Base-by-base conservation (phyloP, 2,797 vertebrate species). In the Enteromius anoplus region DNA sequence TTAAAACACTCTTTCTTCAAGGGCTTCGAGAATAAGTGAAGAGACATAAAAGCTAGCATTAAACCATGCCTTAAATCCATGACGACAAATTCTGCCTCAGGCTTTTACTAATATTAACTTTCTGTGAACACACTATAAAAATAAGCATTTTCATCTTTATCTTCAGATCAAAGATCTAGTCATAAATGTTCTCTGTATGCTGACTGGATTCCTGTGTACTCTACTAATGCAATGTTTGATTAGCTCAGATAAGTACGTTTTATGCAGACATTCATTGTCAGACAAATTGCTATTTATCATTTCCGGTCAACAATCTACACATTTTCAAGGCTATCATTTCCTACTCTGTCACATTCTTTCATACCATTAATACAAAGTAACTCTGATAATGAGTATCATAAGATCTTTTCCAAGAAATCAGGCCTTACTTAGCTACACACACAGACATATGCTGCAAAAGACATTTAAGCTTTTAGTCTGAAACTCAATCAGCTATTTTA, bases 1-100 rank as follows among this genome's bases (percentile, higher is more conserved):
- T 60, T 53, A 82, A 62, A 42, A 17, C 75, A 45, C 45, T 34
- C 73, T 37, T 55, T 82, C 55, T 53, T 70, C 15, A 37, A 71
- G 68, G 45, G 15, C 53, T 51, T 78, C 17, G 51, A 65, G 19
- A 81, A 72, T 47, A n/a, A 77, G 53, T 34, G 64, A 37, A 83
- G 45, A 85, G 29, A 55, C 47, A 69, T 64, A 23, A 80, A 81
- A 71, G 64, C 60, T 80, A 55, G 62, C 37, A 71, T 40, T 11
- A 62, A 82, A 80, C 73, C 19, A 58, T 69, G 64, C 76, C 10
- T 12, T 76, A 76, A 15, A 65, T 23, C 14, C 29, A 26, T 26
- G 12, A 37, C 69, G 10, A 75, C 58, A 65, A 15, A 66, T 53
- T 75, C n/a, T 66, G 47, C 71, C 32, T 32, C 6, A 8, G 60